Conservation (phyloP, 2,113 vertebrate species). For the Apteryx owenii region DNA sequence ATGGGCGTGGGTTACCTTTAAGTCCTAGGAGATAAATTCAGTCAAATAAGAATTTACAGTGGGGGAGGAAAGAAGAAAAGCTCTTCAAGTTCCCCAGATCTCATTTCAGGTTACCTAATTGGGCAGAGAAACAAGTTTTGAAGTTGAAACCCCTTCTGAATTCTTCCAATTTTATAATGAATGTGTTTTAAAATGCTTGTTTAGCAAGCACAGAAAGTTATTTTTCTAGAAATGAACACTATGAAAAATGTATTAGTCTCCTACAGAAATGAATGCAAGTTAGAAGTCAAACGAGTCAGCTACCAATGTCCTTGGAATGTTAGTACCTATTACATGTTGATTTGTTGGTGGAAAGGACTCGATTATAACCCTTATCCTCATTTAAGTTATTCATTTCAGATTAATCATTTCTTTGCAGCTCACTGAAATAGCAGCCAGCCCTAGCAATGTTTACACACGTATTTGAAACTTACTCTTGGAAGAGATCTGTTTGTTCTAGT, state of each 20-base stretch:
- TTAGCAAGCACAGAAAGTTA: background rate
- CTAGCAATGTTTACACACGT: background rate
- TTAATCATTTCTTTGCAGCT: background rate
- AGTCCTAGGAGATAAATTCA: background rate
- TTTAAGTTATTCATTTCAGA: background rate
- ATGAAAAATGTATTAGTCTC: background rate
- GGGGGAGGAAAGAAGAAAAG: background rate
- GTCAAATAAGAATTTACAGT: background rate
- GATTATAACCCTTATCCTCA: background rate
- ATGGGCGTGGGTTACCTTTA: background rate
- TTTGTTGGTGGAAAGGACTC: background rate
- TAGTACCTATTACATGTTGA: background rate
- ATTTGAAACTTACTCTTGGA: background rate
- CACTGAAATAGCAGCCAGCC: background rate
- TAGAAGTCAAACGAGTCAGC: conserved; percentile 1
- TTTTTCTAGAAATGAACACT: background rate
- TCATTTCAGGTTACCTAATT: background rate
- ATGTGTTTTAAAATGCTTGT: background rate
- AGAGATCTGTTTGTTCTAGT: background rate
- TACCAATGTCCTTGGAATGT: background rate
- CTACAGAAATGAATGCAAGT: background rate
- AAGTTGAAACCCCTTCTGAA: background rate
- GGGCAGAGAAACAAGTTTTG: background rate
- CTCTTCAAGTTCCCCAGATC: background rate
- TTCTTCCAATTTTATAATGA: background rate